A percentile compares a stretch with the other conserved stretches of the same genome.
Conservation (phyloP, 1,140 invertebrate genomes). For the Zaprionus ornatus region DNA sequence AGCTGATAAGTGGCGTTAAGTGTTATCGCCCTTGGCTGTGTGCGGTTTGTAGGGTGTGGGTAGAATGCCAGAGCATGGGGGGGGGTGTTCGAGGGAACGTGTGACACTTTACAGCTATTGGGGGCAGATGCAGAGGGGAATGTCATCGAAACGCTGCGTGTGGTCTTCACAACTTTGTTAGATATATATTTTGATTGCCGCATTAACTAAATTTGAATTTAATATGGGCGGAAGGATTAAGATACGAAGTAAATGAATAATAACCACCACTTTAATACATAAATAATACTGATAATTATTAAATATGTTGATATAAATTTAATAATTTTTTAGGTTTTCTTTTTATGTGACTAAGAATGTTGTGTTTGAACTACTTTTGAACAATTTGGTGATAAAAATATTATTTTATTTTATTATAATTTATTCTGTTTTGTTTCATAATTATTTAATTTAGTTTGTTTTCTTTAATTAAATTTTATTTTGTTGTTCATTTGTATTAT, state of each 20-base stretch:
- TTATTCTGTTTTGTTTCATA: background rate
- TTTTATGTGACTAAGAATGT: too few species aligned
- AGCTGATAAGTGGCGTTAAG: conserved; percentile 66
- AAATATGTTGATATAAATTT: too few species aligned
- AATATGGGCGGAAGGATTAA: too few species aligned
- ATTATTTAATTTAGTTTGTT: background rate
- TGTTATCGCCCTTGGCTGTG: conserved; percentile 47
- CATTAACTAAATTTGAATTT: background rate
- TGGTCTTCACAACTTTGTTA: background rate
- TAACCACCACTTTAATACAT: too few species aligned
- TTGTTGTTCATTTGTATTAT: too few species aligned
- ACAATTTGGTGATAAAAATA: too few species aligned
- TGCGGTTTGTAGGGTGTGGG: background rate
- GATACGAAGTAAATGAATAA: too few species aligned
- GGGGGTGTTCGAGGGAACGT: background rate
- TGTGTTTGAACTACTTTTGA: too few species aligned
- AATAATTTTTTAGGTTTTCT: too few species aligned
- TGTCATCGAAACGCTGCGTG: background rate
- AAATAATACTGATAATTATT: too few species aligned
- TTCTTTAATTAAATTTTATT: too few species aligned
- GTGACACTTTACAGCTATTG: background rate
- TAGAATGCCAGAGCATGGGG: background rate
- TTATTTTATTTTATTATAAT: too few species aligned
- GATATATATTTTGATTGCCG: background rate
- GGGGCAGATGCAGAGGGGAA: background rate